A percentile compares a stretch with the other conserved stretches of the same genome.
These are phyloP conservation scores for Micromys minutus DNA, from an alignment of 2,113 vertebrate genomes.

Conservation along the genomic window DNA sequence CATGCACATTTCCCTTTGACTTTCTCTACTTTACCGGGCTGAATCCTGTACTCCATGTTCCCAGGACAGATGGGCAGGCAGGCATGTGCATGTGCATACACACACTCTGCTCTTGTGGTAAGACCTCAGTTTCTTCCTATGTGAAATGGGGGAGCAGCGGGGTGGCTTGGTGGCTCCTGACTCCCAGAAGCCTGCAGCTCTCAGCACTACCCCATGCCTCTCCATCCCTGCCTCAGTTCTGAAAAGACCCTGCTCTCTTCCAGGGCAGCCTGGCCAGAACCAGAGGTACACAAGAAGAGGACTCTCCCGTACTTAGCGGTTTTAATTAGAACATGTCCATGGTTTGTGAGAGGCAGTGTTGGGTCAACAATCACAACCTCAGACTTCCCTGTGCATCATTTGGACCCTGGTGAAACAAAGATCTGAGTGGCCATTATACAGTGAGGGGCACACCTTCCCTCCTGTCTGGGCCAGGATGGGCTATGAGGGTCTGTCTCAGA, in stretches of 20 bases:
- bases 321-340: constrained; percentile 63
- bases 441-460: not conserved
- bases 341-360: not conserved
- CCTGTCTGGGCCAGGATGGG: constrained; percentile 28
- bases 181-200: not conserved
- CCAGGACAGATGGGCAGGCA: not conserved
- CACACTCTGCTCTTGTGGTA: not conserved
- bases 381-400: constrained; percentile 31
- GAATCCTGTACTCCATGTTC: not conserved
- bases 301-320: constrained; percentile 15
- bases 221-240: not conserved
- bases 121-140: not conserved
- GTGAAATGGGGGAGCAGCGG: not conserved
- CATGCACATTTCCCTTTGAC: not conserved
- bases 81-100: not conserved
- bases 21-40: not conserved
- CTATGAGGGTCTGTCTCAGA: not conserved
- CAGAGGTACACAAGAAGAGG: not conserved
- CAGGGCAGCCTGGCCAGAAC: not conserved
- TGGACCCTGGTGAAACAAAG: constrained; percentile 1
- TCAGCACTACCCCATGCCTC: fast-evolving
- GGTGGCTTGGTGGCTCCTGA: not conserved
- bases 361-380: constrained; percentile 14
- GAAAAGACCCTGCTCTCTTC: constrained; percentile 3
- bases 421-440: constrained; percentile 24